Conservation (phyloP, 1,140 invertebrate species). For the Pristionchus pacificus region DNA sequence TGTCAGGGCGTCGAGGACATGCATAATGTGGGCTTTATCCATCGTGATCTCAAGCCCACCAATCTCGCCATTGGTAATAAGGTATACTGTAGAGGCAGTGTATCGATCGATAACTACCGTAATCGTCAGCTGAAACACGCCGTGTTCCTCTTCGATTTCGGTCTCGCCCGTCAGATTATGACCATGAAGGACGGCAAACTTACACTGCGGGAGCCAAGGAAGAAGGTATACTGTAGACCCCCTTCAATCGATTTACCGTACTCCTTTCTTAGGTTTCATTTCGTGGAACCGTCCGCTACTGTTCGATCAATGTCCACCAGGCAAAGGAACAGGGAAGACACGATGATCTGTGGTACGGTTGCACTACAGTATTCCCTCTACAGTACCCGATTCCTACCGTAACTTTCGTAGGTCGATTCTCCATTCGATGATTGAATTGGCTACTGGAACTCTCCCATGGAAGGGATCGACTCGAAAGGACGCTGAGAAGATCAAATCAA, state of each 20-base stretch:
- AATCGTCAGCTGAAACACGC: conserved; percentile 11
- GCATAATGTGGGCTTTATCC: conserved; percentile 44
- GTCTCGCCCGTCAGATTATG: conserved; percentile 47
- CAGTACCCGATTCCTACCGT: too few relatives aligned
- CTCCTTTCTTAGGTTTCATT: conserved; percentile 25
- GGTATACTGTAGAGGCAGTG: not conserved
- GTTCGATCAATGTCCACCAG: conserved; percentile 94
- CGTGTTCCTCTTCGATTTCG: conserved; percentile 49
- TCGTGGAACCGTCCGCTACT: conserved; percentile 93
- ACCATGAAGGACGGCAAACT: conserved; percentile 27
- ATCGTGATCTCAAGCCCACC: conserved; percentile 51
- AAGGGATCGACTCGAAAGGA: conserved; percentile 41
- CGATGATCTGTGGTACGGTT: conserved; percentile 80
- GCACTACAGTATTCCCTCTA: not conserved
- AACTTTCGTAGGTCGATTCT: conserved; percentile 76
- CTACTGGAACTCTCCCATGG: conserved; percentile 96
- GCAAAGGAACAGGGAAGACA: conserved; percentile 68
- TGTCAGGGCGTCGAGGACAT: conserved; percentile 37
- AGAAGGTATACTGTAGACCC: too few relatives aligned
- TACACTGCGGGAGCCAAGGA: conserved; percentile 39
- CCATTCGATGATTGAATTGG: conserved; percentile 65
- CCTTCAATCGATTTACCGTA: not conserved
- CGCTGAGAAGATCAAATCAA: conserved; percentile 33
- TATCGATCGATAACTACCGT: too few relatives aligned
- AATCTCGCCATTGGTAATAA: conserved; percentile 43